phyloP scores from a whole-genome alignment of 2,113 vertebrate species.

The Apodemus speciosus region DNA sequence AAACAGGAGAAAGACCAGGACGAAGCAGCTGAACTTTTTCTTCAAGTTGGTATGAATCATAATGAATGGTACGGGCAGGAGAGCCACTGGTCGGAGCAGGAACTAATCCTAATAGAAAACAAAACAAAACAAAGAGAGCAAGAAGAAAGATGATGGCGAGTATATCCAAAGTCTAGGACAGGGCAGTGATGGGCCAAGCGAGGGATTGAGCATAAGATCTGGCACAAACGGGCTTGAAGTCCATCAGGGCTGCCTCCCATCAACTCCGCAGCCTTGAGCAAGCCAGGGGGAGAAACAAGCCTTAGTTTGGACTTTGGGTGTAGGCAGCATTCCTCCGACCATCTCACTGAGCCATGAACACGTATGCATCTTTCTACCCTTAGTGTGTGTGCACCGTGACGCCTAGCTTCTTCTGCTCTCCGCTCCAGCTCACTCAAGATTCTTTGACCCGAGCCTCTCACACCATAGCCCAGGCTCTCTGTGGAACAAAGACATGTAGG shows the following conservation, averaged over 20 bases:
- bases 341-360: neutral
- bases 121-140: neutral
- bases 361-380: neutral
- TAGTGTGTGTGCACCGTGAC: neutral
- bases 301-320: neutral
- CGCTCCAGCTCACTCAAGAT: neutral
- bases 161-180: neutral
- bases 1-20: slow-evolving; percentile 82
- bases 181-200: neutral
- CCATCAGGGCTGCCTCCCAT: neutral
- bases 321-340: neutral
- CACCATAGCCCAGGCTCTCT: neutral
- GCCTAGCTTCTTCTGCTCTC: neutral
- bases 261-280: neutral
- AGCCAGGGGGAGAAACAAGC: neutral
- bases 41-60: slow-evolving; percentile 86
- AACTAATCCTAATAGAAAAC: slow-evolving; percentile 70
- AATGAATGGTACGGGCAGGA: slow-evolving; percentile 75
- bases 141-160: slow-evolving; percentile 12
- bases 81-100: slow-evolving; percentile 53
- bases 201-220: neutral
- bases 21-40: slow-evolving; percentile 80
- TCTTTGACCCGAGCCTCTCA: neutral
- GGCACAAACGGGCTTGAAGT: neutral
- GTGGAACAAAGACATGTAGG: neutral